Conservation (phyloP, 2,888 invertebrate species). For the Idaea straminata region DNA sequence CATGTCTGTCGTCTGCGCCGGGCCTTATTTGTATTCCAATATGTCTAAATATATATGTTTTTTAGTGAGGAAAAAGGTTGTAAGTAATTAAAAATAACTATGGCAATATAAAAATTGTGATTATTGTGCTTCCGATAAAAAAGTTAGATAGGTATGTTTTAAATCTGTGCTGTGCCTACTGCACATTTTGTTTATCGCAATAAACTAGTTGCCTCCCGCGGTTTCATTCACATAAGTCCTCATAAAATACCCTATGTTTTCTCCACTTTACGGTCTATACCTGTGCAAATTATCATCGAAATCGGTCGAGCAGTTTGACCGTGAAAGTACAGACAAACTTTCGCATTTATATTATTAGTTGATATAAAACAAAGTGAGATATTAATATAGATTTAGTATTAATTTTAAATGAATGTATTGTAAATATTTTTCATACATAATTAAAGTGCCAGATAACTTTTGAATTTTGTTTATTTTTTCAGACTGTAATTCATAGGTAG, state of each 20-base stretch:
- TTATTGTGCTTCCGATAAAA: conserved; percentile 45
- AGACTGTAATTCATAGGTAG: not conserved
- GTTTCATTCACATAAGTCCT: not conserved
- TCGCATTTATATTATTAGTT: conserved; percentile 32
- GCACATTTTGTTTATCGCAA: conserved; percentile 7
- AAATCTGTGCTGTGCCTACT: conserved; percentile 7
- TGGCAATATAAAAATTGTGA: conserved; percentile 46
- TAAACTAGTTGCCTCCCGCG: not conserved
- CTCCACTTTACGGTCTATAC: no score
- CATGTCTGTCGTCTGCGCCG: not conserved
- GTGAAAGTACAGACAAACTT: not conserved
- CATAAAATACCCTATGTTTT: no score
- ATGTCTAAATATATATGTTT: conserved; percentile 8
- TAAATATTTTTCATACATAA: conserved; percentile 64
- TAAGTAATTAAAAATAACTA: conserved; percentile 24
- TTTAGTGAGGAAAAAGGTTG: conserved; percentile 9
- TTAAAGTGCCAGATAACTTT: conserved; percentile 72
- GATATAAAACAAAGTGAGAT: conserved; percentile 46
- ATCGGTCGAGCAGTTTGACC: no score
- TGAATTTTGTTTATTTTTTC: conserved; percentile 27
- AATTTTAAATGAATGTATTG: conserved; percentile 32
- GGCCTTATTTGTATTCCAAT: not conserved
- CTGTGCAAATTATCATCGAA: no score
- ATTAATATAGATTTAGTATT: conserved; percentile 9
- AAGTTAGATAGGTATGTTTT: conserved; percentile 22